Conservation (phyloP, 2,888 invertebrate genomes). For the Cosmorhoe ocellata region DNA sequence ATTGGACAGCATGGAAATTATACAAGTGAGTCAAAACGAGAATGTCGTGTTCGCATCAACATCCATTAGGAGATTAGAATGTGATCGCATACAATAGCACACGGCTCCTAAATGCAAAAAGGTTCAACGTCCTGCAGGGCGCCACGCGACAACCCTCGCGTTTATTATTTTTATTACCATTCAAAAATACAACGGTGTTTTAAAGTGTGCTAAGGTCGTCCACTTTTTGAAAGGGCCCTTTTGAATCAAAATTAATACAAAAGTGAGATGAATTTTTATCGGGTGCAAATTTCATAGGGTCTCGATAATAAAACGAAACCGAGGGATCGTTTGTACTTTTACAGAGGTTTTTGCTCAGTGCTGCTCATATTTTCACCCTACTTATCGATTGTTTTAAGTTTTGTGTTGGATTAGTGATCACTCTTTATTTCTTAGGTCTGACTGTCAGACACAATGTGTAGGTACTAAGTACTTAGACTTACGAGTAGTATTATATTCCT, state of each 20-base stretch:
- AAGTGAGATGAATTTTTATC: conserved; percentile 48
- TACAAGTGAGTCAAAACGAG: too few species aligned
- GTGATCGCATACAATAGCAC: conserved; percentile 10
- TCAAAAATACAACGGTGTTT: conserved; percentile 47
- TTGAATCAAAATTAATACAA: conserved; percentile 38
- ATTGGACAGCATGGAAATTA: not conserved
- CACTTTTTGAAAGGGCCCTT: conserved; percentile 46
- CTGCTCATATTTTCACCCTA: not conserved
- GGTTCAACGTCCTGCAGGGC: conserved; percentile 64
- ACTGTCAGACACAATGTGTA: too few species aligned
- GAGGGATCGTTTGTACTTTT: conserved; percentile 8
- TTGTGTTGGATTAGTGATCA: not conserved
- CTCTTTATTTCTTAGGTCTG: not conserved
- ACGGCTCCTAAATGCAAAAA: conserved; percentile 33
- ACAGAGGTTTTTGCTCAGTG: not conserved
- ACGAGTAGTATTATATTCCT: too few species aligned
- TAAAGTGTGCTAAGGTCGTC: conserved; percentile 71
- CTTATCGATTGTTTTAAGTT: not conserved
- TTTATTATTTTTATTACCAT: conserved; percentile 57
- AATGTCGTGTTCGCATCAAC: conserved; percentile 16
- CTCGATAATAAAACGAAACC: conserved; percentile 26
- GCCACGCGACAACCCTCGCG: conserved; percentile 68
- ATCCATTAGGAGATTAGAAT: conserved; percentile 27
- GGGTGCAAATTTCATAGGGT: conserved; percentile 48
- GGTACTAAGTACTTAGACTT: too few species aligned